Conservation (phyloP, 2,888 invertebrate genomes). For the Chelonus formosanus region DNA sequence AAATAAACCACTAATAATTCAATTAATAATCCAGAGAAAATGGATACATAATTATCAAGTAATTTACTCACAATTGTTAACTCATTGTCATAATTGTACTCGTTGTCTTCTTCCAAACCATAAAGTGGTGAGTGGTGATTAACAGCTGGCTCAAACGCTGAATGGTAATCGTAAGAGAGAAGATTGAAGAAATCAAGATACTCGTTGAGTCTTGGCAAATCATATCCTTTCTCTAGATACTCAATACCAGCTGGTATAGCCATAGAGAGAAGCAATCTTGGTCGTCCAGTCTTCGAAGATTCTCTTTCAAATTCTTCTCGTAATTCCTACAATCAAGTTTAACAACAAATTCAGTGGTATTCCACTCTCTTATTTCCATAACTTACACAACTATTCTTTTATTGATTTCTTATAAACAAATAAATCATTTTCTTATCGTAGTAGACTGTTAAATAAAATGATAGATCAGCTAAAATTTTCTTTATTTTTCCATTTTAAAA, state of each 20-base stretch:
- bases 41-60: constrained; percentile 6
- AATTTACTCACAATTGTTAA: constrained; percentile 82
- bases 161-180: constrained; percentile 91
- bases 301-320: constrained; percentile 90
- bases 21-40: constrained; percentile 14
- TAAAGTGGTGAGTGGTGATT: constrained; percentile 91
- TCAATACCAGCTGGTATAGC: constrained; percentile 94
- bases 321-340: constrained; percentile 71
- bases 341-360: background rate
- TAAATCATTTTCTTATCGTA: too few species aligned
- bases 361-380: background rate
- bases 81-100: constrained; percentile 88
- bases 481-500: too few species aligned
- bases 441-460: too few species aligned
- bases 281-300: constrained; percentile 81
- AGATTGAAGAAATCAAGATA: constrained; percentile 94
- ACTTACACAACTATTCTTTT: background rate
- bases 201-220: constrained; percentile 85
- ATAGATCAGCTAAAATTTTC: too few species aligned
- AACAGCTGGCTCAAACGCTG: constrained; percentile 88
- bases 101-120: constrained; percentile 81
- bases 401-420: background rate
- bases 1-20: background rate
- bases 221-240: constrained; percentile 93
- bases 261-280: constrained; percentile 85